Base-by-base conservation (phyloP, 2,797 vertebrate species). In the Acipenser transmontanus region DNA sequence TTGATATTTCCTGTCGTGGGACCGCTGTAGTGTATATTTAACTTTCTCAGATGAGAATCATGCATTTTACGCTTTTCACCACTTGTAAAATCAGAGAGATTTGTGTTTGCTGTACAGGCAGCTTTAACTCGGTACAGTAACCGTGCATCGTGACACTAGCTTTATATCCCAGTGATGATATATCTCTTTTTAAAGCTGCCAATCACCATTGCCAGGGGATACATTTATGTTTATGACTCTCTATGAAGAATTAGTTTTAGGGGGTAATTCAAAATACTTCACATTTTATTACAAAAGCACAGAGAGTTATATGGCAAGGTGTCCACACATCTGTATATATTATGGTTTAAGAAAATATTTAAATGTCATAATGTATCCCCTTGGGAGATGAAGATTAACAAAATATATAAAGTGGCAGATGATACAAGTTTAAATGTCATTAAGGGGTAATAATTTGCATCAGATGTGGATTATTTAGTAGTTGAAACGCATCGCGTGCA, bases 151-250 rank as follows among this genome's bases (percentile, higher is more conserved):
- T 34, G 34, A 34, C 34, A 34, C 34, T 34, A 34, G 34, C 34
- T 34, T 34, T 34, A 17, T n/a, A 34, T 73, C 72, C 79, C 83
- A 80, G 75, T 82, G 80, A 74, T 81, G 69, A 72, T 80, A 78
- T 71, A 75, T 78, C 70, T 70, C 66, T 70, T 83, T 88, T 89
- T 82, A 87, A 73, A 77, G 79, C 78, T 70, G 68, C 72, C 77
- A 68, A 81, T 84, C 80, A 69, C 70, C 72, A 75, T 74, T 72
- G 77, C 70, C 66, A 74, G 70, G 69, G 69, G 80, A 78, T 85
- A 74, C 78, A 87, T 88, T 78, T 79, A 73, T 86, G 66, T 84
- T 82, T 81, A 76, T 76, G 78, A 79, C 70, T 81, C 79, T 80
- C 82, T 14, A 69, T 77, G 72, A 75, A 77, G 67, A 78, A 9